Evolutionary conservation across 2,888 invertebrate species (phyloP).

Genomic region (Ophion ventricosus): DNA sequence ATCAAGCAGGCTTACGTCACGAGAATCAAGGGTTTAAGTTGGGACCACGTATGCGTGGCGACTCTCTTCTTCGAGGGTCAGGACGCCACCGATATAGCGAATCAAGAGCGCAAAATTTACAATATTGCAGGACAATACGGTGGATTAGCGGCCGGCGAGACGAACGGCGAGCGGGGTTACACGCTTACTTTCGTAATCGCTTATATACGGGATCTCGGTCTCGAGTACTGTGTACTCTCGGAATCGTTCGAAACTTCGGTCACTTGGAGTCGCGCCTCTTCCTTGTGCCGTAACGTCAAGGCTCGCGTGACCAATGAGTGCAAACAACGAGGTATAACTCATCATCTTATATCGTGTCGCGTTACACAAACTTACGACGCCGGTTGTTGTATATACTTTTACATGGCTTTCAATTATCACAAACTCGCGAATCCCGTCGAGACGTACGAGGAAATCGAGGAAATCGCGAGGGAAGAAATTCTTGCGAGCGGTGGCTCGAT

Average conservation of each 20-base stretch:
- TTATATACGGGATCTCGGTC: conserved; percentile 96
- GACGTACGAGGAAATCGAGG: conserved; percentile 94
- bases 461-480: conserved; percentile 95
- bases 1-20: conserved; percentile 95
- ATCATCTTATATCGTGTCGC: conserved; percentile 90
- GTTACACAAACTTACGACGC: conserved; percentile 99
- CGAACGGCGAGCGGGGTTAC: conserved; percentile 97
- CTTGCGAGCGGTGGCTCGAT: conserved; percentile 95
- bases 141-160: conserved; percentile 95
- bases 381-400: conserved; percentile 98
- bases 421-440: conserved; percentile 88
- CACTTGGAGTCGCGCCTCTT: conserved; percentile 95
- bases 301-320: conserved; percentile 89
- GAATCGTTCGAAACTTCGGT: conserved; percentile 99
- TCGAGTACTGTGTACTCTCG: conserved; percentile 94
- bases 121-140: conserved; percentile 90
- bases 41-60: conserved; percentile 92
- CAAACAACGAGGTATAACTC: conserved; percentile 85
- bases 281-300: conserved; percentile 95
- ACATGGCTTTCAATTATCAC: conserved; percentile 92
- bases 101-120: conserved; percentile 91
- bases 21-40: conserved; percentile 93
- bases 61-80: conserved; percentile 97
- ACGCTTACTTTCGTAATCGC: conserved; percentile 99
- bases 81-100: conserved; percentile 87